Conservation (phyloP, 2,113 vertebrate genomes). For the Cathartes aura region DNA sequence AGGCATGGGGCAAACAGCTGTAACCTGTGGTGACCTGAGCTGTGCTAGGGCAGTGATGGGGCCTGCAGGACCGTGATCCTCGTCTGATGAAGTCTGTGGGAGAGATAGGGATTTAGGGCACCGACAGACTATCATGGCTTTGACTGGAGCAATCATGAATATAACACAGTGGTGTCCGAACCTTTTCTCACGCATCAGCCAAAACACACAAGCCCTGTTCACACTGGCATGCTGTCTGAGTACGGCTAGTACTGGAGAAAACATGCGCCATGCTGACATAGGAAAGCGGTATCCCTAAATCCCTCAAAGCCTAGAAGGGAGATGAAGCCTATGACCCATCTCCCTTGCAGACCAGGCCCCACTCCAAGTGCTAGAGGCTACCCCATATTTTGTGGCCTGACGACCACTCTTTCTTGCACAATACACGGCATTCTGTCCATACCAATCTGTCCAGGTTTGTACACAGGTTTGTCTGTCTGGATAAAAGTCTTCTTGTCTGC, state of each 20-base stretch:
- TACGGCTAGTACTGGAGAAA: not conserved
- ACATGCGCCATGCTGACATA: rapidly evolving
- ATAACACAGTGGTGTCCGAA: not conserved
- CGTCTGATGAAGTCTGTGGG: not conserved
- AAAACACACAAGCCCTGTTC: not conserved
- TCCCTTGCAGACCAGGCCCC: not conserved
- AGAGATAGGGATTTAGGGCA: not conserved
- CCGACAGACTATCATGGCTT: not conserved
- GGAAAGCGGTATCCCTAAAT: not conserved
- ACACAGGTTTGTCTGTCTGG: constrained; percentile 67
- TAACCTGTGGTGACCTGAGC: not conserved
- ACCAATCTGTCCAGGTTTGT: constrained; percentile 64
- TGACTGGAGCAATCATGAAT: not conserved
- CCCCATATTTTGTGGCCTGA: not conserved
- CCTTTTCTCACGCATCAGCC: not conserved
- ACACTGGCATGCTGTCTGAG: not conserved
- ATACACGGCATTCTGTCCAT: not conserved
- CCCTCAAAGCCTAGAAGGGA: not conserved
- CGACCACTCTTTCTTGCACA: not conserved
- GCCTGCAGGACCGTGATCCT: not conserved
- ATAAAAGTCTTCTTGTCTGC: constrained; percentile 47
- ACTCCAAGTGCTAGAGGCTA: not conserved
- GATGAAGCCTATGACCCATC: not conserved
- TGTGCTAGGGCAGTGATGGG: not conserved
- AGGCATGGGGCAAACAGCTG: not conserved